Conservation (phyloP, 2,888 invertebrate genomes). For the Lepidonotus clava region DNA sequence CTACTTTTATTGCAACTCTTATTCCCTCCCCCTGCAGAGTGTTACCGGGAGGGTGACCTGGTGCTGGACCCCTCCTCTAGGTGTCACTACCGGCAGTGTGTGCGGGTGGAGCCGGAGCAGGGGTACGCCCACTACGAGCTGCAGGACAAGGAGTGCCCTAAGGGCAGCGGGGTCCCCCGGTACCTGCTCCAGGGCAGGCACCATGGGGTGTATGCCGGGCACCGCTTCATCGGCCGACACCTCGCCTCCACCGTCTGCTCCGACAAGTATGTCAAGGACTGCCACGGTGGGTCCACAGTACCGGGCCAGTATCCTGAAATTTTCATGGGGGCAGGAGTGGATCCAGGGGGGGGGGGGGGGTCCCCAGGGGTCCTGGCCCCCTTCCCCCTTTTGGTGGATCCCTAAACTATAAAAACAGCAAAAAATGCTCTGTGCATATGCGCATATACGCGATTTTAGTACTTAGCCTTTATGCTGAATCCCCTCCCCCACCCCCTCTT, state of each 20-base stretch:
- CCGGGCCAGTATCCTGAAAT: no score
- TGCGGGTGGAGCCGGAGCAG: constrained; percentile 10
- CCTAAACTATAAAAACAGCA: no score
- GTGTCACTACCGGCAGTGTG: neutral
- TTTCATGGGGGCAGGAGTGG: no score
- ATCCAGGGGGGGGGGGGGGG: no score
- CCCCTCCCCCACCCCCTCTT: no score
- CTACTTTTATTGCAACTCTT: no score
- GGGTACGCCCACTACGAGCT: constrained; percentile 27
- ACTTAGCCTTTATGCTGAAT: no score
- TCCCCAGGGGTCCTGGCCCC: no score
- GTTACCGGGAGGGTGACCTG: constrained; percentile 30
- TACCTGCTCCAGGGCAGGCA: constrained; percentile 13
- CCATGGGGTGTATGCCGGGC: constrained; percentile 26
- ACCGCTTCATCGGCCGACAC: constrained; percentile 45
- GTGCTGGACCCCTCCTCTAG: neutral
- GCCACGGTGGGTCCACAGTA: neutral
- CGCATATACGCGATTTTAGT: no score
- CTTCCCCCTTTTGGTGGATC: no score
- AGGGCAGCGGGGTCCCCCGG: constrained; percentile 23
- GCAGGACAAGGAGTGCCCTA: constrained; percentile 16
- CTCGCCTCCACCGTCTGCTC: constrained; percentile 14
- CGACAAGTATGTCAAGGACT: constrained; percentile 27
- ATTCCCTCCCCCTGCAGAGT: no score
- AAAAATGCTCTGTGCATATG: no score